Conservation (phyloP, 2,888 invertebrate genomes). For the Catocala nupta region DNA sequence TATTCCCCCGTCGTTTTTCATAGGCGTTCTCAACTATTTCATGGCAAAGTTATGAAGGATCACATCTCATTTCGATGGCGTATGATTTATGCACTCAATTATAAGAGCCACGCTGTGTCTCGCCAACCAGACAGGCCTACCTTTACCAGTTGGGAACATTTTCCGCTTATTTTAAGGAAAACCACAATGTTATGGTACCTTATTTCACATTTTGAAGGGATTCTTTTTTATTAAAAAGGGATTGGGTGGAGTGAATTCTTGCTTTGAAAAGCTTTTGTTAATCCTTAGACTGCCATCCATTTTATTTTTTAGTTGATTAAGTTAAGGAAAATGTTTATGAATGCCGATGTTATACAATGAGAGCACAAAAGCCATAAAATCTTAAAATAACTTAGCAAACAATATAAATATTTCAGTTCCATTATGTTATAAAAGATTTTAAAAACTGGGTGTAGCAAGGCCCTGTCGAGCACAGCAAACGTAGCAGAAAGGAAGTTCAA, state of each 20-base stretch:
- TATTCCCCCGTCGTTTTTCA: constrained; percentile 49
- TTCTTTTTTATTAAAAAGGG: constrained; percentile 26
- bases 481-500: too few species aligned
- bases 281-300: neutral
- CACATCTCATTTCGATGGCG: constrained; percentile 75
- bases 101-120: constrained; percentile 68
- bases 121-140: constrained; percentile 35
- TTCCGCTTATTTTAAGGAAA: constrained; percentile 51
- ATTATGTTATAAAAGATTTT: too few species aligned
- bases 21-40: constrained; percentile 48
- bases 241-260: constrained; percentile 11
- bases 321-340: neutral
- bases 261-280: constrained; percentile 13
- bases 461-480: too few species aligned
- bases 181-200: constrained; percentile 35
- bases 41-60: constrained; percentile 63
- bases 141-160: constrained; percentile 24
- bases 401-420: too few species aligned
- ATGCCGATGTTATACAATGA: too few species aligned
- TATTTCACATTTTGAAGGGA: constrained; percentile 36
- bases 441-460: too few species aligned
- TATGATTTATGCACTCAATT: constrained; percentile 82
- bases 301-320: neutral
- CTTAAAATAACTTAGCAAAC: too few species aligned
- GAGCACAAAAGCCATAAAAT: too few species aligned